phyloP scores from a whole-genome alignment of 2,797 vertebrate genomes.

The Avahi laniger region DNA sequence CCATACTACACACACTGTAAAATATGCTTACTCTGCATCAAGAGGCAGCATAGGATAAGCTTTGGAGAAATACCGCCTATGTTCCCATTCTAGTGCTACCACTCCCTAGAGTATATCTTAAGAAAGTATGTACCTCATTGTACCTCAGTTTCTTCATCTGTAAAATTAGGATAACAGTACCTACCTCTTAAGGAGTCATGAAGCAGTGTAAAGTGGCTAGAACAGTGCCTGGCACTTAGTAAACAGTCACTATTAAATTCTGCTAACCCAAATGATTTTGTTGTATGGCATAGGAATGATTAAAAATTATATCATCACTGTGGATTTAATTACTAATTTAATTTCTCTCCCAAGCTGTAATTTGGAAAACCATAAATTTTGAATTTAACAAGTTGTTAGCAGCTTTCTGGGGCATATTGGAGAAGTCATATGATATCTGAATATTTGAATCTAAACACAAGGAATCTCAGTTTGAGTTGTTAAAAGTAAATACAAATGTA shows the following conservation, averaged over 20 bases:
- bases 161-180: neutral
- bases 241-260: slow-evolving; percentile 3
- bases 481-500: neutral
- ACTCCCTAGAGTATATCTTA: neutral
- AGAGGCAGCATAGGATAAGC: neutral
- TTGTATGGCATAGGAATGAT: neutral
- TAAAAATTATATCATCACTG: neutral
- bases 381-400: slow-evolving; percentile 11
- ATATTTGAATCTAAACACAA: neutral
- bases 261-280: neutral
- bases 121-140: neutral
- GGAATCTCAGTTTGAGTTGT: neutral
- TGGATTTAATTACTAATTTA: neutral
- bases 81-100: neutral
- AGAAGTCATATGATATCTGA: neutral
- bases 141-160: neutral
- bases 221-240: neutral
- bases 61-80: neutral
- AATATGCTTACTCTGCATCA: neutral
- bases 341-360: neutral
- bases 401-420: neutral
- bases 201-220: neutral
- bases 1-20: neutral
- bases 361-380: neutral
- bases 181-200: neutral